Evolutionary conservation across 2,113 vertebrate species (phyloP), one percentile per base, ranked within the genome.

Genomic region (Marmota flaviventris): DNA sequence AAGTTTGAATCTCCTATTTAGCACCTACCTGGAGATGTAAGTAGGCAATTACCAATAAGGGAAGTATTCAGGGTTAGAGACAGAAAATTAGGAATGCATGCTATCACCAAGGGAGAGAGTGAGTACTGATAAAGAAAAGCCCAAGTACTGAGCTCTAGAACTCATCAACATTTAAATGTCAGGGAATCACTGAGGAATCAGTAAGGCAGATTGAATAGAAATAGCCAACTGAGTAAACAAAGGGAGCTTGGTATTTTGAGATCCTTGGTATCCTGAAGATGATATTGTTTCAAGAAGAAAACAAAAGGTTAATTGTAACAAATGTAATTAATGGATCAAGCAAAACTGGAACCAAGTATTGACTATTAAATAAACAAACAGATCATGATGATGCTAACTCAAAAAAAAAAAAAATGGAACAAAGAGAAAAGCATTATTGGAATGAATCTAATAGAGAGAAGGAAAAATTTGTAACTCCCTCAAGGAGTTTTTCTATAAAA

Each of bases 241-340:
- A 45, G 8, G 24, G 1, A 24, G 34, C 39, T 2, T 82, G 12
- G 17, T 69, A 81, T 18, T 1, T 37, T 72, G 34, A 79, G 65
- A 95, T 45, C 10, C 24, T 45, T 45, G 45, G 45, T 45, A 45
- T 45, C 45, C 45, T 78, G 72, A 13, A 63, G 61, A 70, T 85
- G 76, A 84, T 73, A 78, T 25, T 48, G 18, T 77, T 95, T 94
- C 37, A 85, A 79, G 18, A 73, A 90, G 84, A 24, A 93, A 20
- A 73, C 5, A 86, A 25, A 42, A 85, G 34, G 37, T 89, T 65
- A 72, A 27, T 27, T 93, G 34, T 61, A 34, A 69, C 56, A 95
- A 89, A 85, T 84, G 12, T 1, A 8, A 10, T n/a, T 84, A 18
- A n/a, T 5, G 69, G 27, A 48, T 45, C 8, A 90, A 84, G 45